Evolutionary conservation across 1,140 invertebrate species (phyloP), one percentile per base, ranked within the genome.

Genomic region (Bicyclus anynana): DNA sequence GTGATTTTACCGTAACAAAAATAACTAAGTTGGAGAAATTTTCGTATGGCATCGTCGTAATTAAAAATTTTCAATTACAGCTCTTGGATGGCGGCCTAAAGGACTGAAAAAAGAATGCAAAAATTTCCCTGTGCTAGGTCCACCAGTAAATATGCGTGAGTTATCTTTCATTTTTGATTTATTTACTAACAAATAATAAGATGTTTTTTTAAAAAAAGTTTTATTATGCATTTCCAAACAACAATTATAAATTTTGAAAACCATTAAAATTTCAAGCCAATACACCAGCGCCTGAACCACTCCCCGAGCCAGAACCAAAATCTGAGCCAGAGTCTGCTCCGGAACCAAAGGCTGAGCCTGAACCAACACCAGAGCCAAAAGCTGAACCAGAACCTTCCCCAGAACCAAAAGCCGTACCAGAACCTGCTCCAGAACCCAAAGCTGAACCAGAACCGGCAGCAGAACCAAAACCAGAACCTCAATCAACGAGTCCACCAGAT

Each of bases 31-130:
- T n/a, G n/a, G n/a, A n/a, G n/a, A n/a, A n/a, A n/a, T n/a, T n/a
- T n/a, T n/a, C n/a, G n/a, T n/a, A n/a, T n/a, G n/a, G n/a, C n/a
- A n/a, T n/a, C n/a, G n/a, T n/a, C n/a, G n/a, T n/a, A n/a, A 23
- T 4, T 23, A 23, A 23, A 23, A 4, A 2, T 14, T 21, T 46
- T 44, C 12, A n/a, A 33, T 63, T 74, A 21, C 55, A 81, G 76
- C 65, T 29, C 38, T 86, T 7, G 82, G 82, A 20, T 85, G 82
- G 87, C 69, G 78, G 46, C 96, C 96, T 0, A 90, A 87, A 27
- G 90, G 90, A 10, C 72, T 95, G 27, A 95, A 93, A 2, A 91
- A 93, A 13, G 89, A 91, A 10, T 97, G 95, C 71, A 93, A 93
- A 72, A 93, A 94, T 55, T 95, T 95, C 73, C 95, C 95, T 0